Base-by-base conservation (phyloP, 2,888 invertebrate genomes). In the Periphyllus acericola region DNA sequence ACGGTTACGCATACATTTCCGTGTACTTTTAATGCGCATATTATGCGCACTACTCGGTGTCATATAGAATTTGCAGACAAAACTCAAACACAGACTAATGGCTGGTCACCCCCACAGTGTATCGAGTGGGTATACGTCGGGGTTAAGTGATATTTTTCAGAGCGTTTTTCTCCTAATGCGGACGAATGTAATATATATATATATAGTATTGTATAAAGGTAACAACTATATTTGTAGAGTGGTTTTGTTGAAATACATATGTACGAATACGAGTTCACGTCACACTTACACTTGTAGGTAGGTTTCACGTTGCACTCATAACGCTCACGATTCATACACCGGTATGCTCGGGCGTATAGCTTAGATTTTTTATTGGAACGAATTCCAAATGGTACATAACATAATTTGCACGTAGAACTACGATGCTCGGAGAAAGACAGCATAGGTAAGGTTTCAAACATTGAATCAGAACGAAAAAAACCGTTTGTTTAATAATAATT, bases 91-190 rank as follows among this genome's bases (percentile, higher is more conserved):
- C n/a, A 9, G 32, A 52, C 74, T 34, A 83, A 83, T 83, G 72
- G 82, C 34, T 52, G 72, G 82, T 36, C 34, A 55, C 34, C 17
- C 72, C 34, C 14, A 46, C 9, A 52, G 46, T 55, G 34, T 66
- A 66, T 66, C 25, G 74, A 74, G 40, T 32, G 40, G 40, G 40
- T 25, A n/a, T 11, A 17, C 76, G 32, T 21, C 34, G 52, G 68
- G 40, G 68, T 81, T 81, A 81, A 46, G 81, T 21, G 81, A 81
- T 81, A 82, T 82, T 82, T 25, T n/a, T 40, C 46, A 25, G 68
- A 68, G 25, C 25, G 21, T 71, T 72, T 71, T 72, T 71, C 66
- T 82, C 6, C 25, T 6, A 11, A 8, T 29, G 19, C 79, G 5
- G 21, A 68, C 81, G 32, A 14, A 80, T 19, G 11, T 5, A 79